Evolutionary conservation across 2,888 invertebrate genomes (phyloP).

Genomic region (Andrena bucephala): DNA sequence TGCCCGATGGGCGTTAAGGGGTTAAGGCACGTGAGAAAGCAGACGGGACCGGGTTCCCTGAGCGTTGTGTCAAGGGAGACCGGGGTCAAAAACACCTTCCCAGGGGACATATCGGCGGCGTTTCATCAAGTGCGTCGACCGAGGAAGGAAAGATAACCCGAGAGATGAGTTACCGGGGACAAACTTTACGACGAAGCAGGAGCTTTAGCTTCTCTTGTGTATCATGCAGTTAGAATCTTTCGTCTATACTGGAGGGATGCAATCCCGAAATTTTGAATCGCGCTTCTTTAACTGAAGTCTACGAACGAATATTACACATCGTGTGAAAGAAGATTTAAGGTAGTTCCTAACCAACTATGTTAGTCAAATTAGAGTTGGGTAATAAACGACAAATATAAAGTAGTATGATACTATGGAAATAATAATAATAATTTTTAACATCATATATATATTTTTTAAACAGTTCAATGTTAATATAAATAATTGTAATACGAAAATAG

Average conservation of each 20-base stretch:
- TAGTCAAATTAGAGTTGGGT: too few relatives aligned
- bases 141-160: slow-evolving; percentile 14
- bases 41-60: slow-evolving; percentile 27
- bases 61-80: background rate
- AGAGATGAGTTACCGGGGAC: background rate
- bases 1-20: slow-evolving; percentile 67
- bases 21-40: slow-evolving; percentile 66
- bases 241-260: background rate
- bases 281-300: background rate
- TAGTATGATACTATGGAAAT: too few relatives aligned
- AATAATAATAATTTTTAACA: too few relatives aligned
- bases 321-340: background rate
- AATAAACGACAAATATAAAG: too few relatives aligned
- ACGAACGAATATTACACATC: too few relatives aligned
- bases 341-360: too few relatives aligned
- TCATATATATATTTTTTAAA: too few relatives aligned
- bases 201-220: background rate
- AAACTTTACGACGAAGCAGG: slow-evolving; percentile 4
- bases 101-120: background rate
- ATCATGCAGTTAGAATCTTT: background rate
- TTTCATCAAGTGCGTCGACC: slow-evolving; percentile 10
- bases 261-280: background rate
- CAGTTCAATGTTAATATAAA: too few relatives aligned
- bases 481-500: too few relatives aligned
- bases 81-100: background rate